Conservation (phyloP, 1,140 invertebrate species). For the Monochamus saltuarius region DNA sequence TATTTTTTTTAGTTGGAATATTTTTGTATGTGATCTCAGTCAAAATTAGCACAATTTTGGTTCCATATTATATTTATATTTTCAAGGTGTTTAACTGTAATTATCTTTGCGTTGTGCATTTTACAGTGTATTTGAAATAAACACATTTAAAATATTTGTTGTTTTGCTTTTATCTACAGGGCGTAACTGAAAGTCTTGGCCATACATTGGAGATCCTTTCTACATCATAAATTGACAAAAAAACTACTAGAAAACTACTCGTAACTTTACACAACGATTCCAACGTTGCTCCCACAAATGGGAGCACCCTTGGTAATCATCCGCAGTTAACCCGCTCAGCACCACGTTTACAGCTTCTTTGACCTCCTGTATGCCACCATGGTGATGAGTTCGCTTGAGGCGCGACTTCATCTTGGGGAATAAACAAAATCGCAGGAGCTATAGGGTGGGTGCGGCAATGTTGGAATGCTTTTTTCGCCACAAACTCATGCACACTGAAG, state of each 20-base stretch:
- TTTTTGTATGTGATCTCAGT: slow-evolving; percentile 44
- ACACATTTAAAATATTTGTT: slow-evolving; percentile 28
- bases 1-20: slow-evolving; percentile 21
- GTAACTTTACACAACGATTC: not conserved
- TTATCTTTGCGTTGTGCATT: slow-evolving; percentile 41
- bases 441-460: no score
- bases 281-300: not conserved
- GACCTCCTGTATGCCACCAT: not conserved
- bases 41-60: slow-evolving; percentile 42
- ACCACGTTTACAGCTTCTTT: not conserved
- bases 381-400: not conserved
- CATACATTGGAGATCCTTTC: no score
- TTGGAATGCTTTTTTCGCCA: no score
- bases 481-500: no score
- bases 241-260: no score
- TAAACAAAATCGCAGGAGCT: no score
- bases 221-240: no score
- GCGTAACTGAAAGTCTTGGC: no score
- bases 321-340: not conserved
- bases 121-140: slow-evolving; percentile 45
- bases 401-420: no score
- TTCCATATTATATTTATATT: slow-evolving; percentile 31
- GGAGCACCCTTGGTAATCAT: not conserved
- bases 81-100: slow-evolving; percentile 29
- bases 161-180: slow-evolving; percentile 10